Conservation (phyloP, 2,797 vertebrate genomes). For the Mycteria americana region DNA sequence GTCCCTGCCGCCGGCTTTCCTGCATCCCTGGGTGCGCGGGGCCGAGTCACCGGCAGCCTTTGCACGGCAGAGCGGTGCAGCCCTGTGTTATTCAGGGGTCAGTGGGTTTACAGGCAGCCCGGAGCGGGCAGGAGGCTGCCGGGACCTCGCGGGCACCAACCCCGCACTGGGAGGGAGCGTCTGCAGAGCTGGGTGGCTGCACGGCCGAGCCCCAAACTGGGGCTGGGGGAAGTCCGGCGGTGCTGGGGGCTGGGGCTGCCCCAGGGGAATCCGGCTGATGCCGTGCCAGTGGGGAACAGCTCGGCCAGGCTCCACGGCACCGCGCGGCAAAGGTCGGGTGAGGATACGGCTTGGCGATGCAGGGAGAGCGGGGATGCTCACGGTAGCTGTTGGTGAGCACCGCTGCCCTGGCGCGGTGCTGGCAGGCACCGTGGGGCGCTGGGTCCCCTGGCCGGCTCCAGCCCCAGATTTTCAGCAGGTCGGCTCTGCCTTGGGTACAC, state of each 20-base stretch:
- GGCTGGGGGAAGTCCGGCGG: background rate
- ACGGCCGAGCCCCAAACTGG: background rate
- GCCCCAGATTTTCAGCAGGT: background rate
- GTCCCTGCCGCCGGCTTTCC: fast-evolving
- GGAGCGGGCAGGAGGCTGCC: background rate
- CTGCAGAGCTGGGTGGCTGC: background rate
- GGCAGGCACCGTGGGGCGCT: background rate
- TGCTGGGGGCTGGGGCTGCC: background rate
- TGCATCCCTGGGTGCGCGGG: fast-evolving
- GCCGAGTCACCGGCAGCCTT: fast-evolving
- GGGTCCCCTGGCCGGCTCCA: background rate
- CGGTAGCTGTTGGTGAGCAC: background rate
- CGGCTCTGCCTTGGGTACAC: fast-evolving
- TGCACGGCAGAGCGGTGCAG: fast-evolving
- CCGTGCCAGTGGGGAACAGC: fast-evolving
- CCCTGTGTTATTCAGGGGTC: background rate
- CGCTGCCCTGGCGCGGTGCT: background rate
- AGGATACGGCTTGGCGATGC: background rate
- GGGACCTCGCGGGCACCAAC: background rate
- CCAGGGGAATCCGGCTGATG: fast-evolving
- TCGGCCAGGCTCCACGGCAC: fast-evolving
- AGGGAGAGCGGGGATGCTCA: background rate
- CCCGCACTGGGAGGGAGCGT: background rate
- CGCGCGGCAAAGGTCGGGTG: background rate
- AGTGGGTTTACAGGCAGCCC: background rate